These are phyloP conservation scores for Chaenocephalus aceratus DNA, from an alignment of 2,113 vertebrate genomes.

Conservation along the genomic window DNA sequence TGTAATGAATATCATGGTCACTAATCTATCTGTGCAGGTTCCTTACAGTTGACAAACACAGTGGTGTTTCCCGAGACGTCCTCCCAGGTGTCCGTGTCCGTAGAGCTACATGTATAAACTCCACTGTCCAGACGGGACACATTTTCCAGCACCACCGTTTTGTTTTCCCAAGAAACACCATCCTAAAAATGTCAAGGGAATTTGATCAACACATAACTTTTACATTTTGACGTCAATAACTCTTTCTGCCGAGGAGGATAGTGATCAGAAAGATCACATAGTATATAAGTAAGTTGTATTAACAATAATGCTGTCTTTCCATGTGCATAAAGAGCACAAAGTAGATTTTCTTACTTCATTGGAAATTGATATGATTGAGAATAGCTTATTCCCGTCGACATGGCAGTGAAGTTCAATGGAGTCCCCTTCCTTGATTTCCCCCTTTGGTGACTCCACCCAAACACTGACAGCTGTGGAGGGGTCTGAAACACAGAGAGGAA, in stretches of 20 bases:
- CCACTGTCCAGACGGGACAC: slow-evolving; percentile 56
- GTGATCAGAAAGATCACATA: background rate
- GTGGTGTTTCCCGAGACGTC: background rate
- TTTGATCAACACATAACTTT: slow-evolving; percentile 4
- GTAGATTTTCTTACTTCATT: slow-evolving; percentile 37
- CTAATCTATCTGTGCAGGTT: background rate
- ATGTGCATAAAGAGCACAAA: background rate
- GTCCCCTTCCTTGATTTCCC: slow-evolving; percentile 75
- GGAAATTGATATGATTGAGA: background rate
- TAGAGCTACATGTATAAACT: background rate
- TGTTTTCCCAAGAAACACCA: accelerated
- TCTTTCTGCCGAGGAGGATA: background rate
- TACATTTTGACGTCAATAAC: background rate
- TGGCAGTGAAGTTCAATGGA: slow-evolving; percentile 51
- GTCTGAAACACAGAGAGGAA: slow-evolving; percentile 59
- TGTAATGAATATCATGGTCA: background rate
- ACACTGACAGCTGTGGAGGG: slow-evolving; percentile 53
- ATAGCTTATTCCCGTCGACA: slow-evolving; percentile 55
- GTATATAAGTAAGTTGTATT: too few relatives aligned
- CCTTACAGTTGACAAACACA: slow-evolving; percentile 73
- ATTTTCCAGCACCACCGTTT: background rate
- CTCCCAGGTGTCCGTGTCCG: background rate
- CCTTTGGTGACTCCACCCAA: slow-evolving; percentile 75
- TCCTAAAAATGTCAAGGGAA: slow-evolving; percentile 24
- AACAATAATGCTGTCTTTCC: too few relatives aligned